Conservation (phyloP, 2,888 invertebrate genomes). For the Margaritifera margaritifera region DNA sequence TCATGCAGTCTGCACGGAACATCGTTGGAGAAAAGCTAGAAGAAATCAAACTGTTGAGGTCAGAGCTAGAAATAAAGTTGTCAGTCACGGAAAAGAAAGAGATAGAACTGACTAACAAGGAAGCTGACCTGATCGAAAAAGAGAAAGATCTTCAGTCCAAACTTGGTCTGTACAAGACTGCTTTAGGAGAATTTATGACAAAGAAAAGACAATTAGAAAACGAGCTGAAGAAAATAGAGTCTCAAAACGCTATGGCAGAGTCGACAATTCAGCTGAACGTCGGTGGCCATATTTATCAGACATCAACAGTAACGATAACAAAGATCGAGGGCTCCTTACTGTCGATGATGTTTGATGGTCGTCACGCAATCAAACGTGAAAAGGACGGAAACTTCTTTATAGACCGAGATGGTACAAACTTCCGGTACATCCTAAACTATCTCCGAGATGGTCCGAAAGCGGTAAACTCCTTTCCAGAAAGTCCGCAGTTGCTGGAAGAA, state of each 20-base stretch:
- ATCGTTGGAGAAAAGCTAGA: constrained; percentile 25
- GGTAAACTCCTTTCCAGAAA: constrained; percentile 35
- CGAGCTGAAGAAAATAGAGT: constrained; percentile 36
- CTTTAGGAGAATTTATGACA: constrained; percentile 31
- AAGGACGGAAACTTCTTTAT: constrained; percentile 54
- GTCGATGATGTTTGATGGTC: constrained; percentile 51
- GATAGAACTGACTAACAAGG: constrained; percentile 8
- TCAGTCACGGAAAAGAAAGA: constrained; percentile 16
- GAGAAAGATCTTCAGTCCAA: constrained; percentile 18
- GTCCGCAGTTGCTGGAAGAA: constrained; percentile 34
- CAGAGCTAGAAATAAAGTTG: constrained; percentile 26
- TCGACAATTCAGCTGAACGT: constrained; percentile 48
- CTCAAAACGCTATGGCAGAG: constrained; percentile 41
- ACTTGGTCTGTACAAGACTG: constrained; percentile 23
- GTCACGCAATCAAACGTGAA: constrained; percentile 38
- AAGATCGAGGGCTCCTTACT: constrained; percentile 43
- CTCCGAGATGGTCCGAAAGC: constrained; percentile 48
- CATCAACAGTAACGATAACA: constrained; percentile 46
- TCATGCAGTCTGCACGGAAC: constrained; percentile 21
- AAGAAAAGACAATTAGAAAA: constrained; percentile 33
- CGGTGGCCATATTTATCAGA: constrained; percentile 47
- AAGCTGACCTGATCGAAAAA: constrained; percentile 15
- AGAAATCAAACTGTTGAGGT: constrained; percentile 19
- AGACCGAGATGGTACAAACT: constrained; percentile 53
- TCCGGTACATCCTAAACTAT: constrained; percentile 54